Evolutionary conservation across 2,113 vertebrate genomes (phyloP), one percentile per base, ranked within the genome.

Genomic region (Phylloscopus whistleri): DNA sequence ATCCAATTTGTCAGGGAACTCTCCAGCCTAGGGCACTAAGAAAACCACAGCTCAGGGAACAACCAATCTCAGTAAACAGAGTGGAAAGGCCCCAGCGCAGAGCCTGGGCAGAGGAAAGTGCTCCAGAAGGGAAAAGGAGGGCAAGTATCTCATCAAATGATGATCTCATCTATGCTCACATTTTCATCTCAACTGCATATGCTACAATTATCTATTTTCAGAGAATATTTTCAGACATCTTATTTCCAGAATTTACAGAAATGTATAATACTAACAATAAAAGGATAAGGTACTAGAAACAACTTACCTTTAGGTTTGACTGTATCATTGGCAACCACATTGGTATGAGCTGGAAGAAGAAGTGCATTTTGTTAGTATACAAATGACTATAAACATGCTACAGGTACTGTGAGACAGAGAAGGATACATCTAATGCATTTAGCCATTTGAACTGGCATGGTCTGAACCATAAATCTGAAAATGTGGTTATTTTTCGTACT

Each of bases 301-400:
- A 75, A 79, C 97, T 98, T 98, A 99, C 99, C 98, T 99, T 99
- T 59, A 99, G 97, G 92, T 99, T 99, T 44, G 99, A 99, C 92
- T 99, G 99, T 97, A 99, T 99, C 99, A 99, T 99, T 67, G 99
- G 99, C 91, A 99, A 96, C 99, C 99, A 99, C 99, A 99, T 99
- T 41, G 99, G 99, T 97, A 99, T 99, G 20, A 99, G 98, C 99
- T 99, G 93, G 91, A 90, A 78, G 97, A 95, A 96, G 81, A 98
- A 26, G 94, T 37, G 84, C 31, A 66, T 63, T 93, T 60, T 13
- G 26, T 97, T 96, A 97, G 11, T 80, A 33, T 35, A 55, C 30
- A 39, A 39, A n/a, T 48, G 28, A 80, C 63, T 89, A 41, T 41
- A 87, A 88, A 70, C 23, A 20, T 46, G 46, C 33, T 68, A 18